These are phyloP conservation scores for Chaetodon auriga DNA, from an alignment of 2,113 vertebrate genomes.

Conservation along the genomic window DNA sequence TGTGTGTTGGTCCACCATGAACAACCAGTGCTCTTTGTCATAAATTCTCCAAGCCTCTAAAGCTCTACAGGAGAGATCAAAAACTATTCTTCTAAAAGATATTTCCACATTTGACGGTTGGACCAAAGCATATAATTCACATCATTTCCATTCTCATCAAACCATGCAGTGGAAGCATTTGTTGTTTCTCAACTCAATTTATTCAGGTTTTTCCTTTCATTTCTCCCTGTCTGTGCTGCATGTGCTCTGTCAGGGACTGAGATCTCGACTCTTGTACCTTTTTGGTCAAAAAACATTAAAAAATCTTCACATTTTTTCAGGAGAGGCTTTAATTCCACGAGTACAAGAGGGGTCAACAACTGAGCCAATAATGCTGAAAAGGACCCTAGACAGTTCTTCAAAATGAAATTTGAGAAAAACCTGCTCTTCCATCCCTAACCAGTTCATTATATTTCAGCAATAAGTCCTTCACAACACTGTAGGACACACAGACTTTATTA, in stretches of 20 bases:
- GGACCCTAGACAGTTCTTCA: not conserved
- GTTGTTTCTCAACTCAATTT: not conserved
- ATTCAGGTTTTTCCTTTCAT: not conserved
- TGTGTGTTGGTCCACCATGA: not conserved
- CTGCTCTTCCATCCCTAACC: slow-evolving; percentile 1
- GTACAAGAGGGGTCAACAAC: slow-evolving; percentile 1
- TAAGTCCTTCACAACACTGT: slow-evolving; percentile 9
- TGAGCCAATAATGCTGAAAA: slow-evolving; percentile 14
- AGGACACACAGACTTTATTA: slow-evolving; percentile 26
- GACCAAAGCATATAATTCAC: not conserved
- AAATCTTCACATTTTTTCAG: not conserved
- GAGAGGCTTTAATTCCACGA: not conserved
- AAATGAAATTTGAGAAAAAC: slow-evolving; percentile 15
- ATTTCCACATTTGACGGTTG: not conserved
- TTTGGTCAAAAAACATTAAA: not conserved
- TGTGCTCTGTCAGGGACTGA: not conserved
- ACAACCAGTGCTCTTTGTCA: not conserved
- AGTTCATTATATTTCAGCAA: slow-evolving; percentile 22
- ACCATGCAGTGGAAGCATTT: not conserved
- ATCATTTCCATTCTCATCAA: slow-evolving; percentile 7
- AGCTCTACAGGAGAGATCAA: not conserved
- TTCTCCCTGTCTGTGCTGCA: not conserved
- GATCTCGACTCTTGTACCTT: not conserved
- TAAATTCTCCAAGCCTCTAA: not conserved
- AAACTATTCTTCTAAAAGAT: not conserved